Base-by-base conservation (phyloP, 2,797 vertebrate genomes). In the Anguilla pacifica region DNA sequence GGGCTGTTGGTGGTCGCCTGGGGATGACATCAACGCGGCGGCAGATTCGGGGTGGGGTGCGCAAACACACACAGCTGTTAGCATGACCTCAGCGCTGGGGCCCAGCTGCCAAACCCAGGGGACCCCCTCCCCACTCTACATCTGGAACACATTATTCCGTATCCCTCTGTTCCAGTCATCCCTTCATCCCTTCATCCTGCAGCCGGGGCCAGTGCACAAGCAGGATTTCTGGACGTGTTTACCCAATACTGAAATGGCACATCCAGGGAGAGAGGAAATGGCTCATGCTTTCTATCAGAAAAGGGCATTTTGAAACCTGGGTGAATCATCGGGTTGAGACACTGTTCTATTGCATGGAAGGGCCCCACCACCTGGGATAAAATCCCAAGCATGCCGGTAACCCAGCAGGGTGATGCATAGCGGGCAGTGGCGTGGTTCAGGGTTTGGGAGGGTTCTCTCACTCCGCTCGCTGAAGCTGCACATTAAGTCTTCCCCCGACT, bases 1-100 rank as follows among this genome's bases (percentile, higher is more conserved):
- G 19, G 59, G 17, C 22, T 5, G 7, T 67, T 67, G 64, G 22
- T 11, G 43, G 79, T 82, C 51, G 79, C 79, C 79, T 22, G 39
- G 77, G 77, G 79, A 82, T 82, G 79, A 82, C 43, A 82, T 82
- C 79, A 82, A 10, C 19, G 11, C 19, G 46, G 19, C 79, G 11
- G 43, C 43, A 49, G 46, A 46, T 43, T 79, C 22, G 35, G 79
- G 79, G 79, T 82, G 79, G 79, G 79, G 79, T 82, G 43, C 25
- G 7, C 22, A 31, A 25, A 82, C 79, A n/a, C 79, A n/a, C 79
- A 13, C 79, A 82, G 79, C 79, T 82, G 79, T 82, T 19, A n/a
- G 3, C 79, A 51, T 82, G 79, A 82, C 46, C 79, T 82, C 19
- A 82, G 46, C 43, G 51, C 79, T n/a, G 15, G 43, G 55, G 72